Base-by-base conservation (phyloP, 2,888 invertebrate genomes). In the Tetropium fuscum region DNA sequence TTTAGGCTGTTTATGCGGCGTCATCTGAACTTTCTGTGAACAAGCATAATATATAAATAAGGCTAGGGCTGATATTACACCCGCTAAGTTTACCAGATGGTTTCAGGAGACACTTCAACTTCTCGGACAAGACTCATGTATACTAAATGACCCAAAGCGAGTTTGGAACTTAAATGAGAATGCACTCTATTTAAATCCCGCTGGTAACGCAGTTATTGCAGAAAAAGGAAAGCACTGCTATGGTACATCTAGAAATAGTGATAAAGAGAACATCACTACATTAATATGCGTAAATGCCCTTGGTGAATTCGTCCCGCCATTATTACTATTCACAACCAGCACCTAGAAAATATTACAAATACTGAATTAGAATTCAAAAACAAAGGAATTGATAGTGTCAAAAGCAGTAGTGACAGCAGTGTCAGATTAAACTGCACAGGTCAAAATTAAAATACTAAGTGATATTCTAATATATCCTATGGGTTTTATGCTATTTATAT, bases 181-280 rank as follows among this genome's bases (percentile, higher is more conserved):
- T 16, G 38, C 38, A 30, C 34, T 34, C 34, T 34, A 34, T 34
- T 34, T 34, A 10, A 34, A 34, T 34, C 34, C 34, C 2, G 34
- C 34, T 34, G 34, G 11, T 10, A 34, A 10, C 34, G 11, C 34
- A 34, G 34, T 34, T 34, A 34, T 34, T 6, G 34, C 34, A 34
- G 34, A 34, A 34, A 34, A 34, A 34, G 34, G 13, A 34, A 34
- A 34, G 34, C 10, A 34, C 13, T 34, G 34, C 34, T 34, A 34
- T 34, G 13, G 13, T 10, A 13, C 34, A 2, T 34, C 34, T 34
- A 10, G 5, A 34, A 34, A 34, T 6, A 13, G 34, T 10, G 34
- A 13, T 10, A 34, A 34, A 13, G 34, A 34, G 34, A 34, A 34
- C 11, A 34, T 34, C 4, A 34, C 34, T 34, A 34, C 4, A 10